A percentile compares a stretch with the other conserved stretches of the same genome.
phyloP scores from a whole-genome alignment of 2,888 invertebrate species.

The Spatulosminthurus flaviceps region DNA sequence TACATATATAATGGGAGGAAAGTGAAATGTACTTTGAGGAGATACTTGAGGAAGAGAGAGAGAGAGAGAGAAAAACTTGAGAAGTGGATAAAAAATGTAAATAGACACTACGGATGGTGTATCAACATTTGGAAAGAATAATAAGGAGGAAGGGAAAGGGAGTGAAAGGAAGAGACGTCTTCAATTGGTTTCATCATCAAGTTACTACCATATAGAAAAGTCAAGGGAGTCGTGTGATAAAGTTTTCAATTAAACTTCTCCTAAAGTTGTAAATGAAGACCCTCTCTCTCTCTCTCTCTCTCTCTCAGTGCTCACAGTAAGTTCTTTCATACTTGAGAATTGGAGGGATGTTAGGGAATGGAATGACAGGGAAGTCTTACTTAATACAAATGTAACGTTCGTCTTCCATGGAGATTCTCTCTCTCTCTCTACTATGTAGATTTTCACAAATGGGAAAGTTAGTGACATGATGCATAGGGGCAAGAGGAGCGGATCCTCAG shows the following conservation, averaged over 20 bases:
- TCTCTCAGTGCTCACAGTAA: not conserved
- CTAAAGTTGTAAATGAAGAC: constrained; percentile 32
- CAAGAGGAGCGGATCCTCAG: not conserved
- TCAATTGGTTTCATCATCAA: constrained; percentile 12
- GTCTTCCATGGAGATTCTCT: no score
- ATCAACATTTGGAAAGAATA: constrained; percentile 18
- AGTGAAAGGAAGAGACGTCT: constrained; percentile 18
- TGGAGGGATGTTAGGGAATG: no score
- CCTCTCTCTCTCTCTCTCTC: not conserved
- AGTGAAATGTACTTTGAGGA: no score
- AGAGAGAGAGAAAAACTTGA: not conserved
- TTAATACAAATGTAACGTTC: no score
- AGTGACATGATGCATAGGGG: no score
- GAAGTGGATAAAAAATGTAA: constrained; percentile 5
- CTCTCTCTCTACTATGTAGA: not conserved
- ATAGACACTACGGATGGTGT: not conserved
- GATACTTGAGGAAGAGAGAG: no score
- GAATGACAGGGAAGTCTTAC: no score
- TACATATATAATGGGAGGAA: no score
- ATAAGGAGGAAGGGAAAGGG: not conserved
- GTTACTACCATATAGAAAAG: not conserved
- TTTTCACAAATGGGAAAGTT: constrained; percentile 5
- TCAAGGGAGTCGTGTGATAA: constrained; percentile 21
- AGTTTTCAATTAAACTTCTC: constrained; percentile 33
- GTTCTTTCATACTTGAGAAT: no score